Evolutionary conservation across 1,140 invertebrate species (phyloP).

Genomic region (Trypoxylus dichotomus): DNA sequence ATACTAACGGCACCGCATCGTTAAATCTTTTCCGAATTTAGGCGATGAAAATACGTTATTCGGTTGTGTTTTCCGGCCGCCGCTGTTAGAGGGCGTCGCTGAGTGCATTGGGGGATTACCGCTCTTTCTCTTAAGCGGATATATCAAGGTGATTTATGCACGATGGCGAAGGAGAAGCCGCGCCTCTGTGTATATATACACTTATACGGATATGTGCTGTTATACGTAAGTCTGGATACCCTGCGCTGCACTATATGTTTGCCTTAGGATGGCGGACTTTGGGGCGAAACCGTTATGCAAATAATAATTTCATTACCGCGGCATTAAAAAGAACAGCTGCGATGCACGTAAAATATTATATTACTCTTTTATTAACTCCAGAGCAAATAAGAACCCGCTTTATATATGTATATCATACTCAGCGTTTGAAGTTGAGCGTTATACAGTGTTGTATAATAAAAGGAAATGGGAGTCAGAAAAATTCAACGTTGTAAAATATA

Average conservation of each 20-base stretch:
- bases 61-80: background rate
- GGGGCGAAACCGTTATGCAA: conserved; percentile 10
- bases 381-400: background rate
- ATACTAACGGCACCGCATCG: background rate
- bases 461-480: no score
- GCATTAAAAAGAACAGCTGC: conserved; percentile 28
- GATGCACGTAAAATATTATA: conserved; percentile 28
- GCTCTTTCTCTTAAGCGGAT: background rate
- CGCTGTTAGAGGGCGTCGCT: conserved; percentile 1
- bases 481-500: no score
- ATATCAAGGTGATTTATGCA: conserved; percentile 16
- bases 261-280: background rate
- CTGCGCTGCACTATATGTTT: no score
- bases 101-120: conserved; percentile 15
- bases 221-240: background rate
- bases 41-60: background rate
- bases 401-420: no score
- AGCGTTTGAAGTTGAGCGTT: background rate
- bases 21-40: background rate
- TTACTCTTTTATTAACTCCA: conserved; percentile 26
- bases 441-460: no score
- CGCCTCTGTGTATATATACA: conserved; percentile 12
- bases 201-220: background rate
- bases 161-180: background rate
- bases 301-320: conserved; percentile 28